Evolutionary conservation across 2,797 vertebrate species (phyloP), one percentile per base, ranked within the genome.

Genomic region (Lates japonicus): DNA sequence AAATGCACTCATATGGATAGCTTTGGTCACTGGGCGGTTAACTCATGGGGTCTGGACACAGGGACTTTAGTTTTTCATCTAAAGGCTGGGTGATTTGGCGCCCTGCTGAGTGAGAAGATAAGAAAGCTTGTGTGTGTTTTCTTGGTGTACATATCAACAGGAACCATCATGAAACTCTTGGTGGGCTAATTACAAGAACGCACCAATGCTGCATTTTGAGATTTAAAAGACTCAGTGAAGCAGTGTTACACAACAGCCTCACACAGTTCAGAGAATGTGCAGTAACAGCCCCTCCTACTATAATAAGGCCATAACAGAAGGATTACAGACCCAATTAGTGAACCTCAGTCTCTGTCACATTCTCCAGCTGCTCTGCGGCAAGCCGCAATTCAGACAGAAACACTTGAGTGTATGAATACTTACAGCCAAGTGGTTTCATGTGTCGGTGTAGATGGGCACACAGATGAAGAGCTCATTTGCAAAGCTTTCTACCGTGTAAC

Each of bases 271-370:
- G 54, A 81, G 82, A 94, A 94, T 94, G 86, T 78, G 79, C 73
- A 49, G 80, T 81, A 74, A 88, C 89, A 88, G 82, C 83, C 71
- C 80, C 74, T 82, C 73, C 75, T 60, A 8, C 62, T 69, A 75
- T 84, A 93, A 94, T 86, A 75, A 84, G 85, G 82, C 77, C 84
- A 80, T 92, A 94, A 94, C 80, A 88, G 77, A 90, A 46, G 86
- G 90, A 92, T 93, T 88, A 90, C 83, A 89, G 80, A 87, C 58
- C 85, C 90, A 91, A 90, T 94, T 94, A 90, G 71, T 19, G 86
- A 90, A 93, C 90, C 89, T 86, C 89, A 86, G 84, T 87, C 76
- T 91, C 82, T 87, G 71, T 84, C 85, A 89, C 90, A 92, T 91
- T 93, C 87, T 88, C 79, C 75, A 85, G 84, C 90, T 90, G 80